Evolutionary conservation across 2,797 vertebrate genomes (phyloP), one percentile per base, ranked within the genome.

Genomic region (Lagorchestes hirsutus): DNA sequence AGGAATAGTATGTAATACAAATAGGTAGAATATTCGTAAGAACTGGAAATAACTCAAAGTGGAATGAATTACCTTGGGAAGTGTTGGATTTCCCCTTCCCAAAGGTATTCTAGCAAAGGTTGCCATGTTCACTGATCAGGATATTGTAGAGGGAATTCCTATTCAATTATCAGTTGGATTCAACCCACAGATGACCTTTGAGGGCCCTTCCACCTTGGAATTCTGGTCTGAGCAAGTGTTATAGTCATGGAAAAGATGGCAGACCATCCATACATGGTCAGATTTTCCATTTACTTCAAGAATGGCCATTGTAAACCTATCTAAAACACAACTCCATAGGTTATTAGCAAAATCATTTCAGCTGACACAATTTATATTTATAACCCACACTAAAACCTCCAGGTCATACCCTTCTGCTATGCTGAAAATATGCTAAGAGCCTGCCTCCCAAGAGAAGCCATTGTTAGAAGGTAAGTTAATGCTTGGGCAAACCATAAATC

Each of bases 371-470:
- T 91, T 91, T 91, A 91, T 91, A 91, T 91, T 91, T 91, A 91
- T 91, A 91, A 91, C 90, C 54, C 54, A 52, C 54, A 91, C 90
- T 91, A 91, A 91, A 91, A 91, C 54, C 90, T 91, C 54, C 90
- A 91, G 54, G 90, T 91, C 90, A 91, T 91, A 91, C 90, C 90
- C 90, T 91, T 91, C 90, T 55, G 28, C 50, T 54, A 91, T 52
- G 90, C 28, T 91, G 90, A 91, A 91, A 91, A 91, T 91, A 91
- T 91, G 90, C 90, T 91, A 91, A 91, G 90, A 52, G 90, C 90
- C 12, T 91, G 54, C 90, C 90, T 91, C 90, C 90, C 90, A 91
- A 91, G 90, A 55, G 90, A 91, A 52, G 90, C 52, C 90, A 91
- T 54, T 91, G 90, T 91, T 91, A 91, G 90, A 29, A 91, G 50